phyloP scores from a whole-genome alignment of 2,888 invertebrate genomes.

The Lepidocyrtinus sp. region DNA sequence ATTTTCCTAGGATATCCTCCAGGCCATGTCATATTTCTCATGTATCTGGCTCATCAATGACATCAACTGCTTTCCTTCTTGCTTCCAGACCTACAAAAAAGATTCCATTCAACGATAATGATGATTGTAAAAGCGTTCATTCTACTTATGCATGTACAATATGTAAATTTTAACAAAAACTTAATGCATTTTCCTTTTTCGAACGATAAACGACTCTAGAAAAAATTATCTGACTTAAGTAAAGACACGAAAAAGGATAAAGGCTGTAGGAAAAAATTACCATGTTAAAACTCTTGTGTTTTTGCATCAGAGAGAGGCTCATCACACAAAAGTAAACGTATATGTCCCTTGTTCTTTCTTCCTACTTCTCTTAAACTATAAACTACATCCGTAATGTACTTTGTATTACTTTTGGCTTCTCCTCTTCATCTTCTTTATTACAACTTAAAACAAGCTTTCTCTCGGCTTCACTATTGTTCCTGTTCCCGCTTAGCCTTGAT shows the following conservation, averaged over 20 bases:
- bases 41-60: not conserved
- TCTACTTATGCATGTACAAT: constrained; percentile 13
- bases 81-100: not conserved
- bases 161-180: constrained; percentile 11
- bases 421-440: constrained; percentile 54
- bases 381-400: constrained; percentile 61
- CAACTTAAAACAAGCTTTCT: constrained; percentile 25
- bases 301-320: not conserved
- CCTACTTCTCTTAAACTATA: constrained; percentile 16
- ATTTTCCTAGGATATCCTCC: not conserved
- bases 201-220: constrained; percentile 5
- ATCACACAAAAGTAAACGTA: constrained; percentile 47
- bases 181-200: constrained; percentile 6
- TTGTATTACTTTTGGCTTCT: constrained; percentile 61
- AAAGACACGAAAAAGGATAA: constrained; percentile 6
- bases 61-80: not conserved
- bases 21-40: not conserved
- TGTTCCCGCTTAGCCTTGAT: constrained; percentile 43
- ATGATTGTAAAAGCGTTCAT: constrained; percentile 13
- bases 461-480: constrained; percentile 32
- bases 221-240: constrained; percentile 13
- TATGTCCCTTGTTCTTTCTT: constrained; percentile 25
- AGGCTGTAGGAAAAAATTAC: not conserved
- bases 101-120: constrained; percentile 2
- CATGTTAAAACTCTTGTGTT: too few relatives aligned